Conservation (phyloP, 2,888 invertebrate species). For the Plebejus argus region DNA sequence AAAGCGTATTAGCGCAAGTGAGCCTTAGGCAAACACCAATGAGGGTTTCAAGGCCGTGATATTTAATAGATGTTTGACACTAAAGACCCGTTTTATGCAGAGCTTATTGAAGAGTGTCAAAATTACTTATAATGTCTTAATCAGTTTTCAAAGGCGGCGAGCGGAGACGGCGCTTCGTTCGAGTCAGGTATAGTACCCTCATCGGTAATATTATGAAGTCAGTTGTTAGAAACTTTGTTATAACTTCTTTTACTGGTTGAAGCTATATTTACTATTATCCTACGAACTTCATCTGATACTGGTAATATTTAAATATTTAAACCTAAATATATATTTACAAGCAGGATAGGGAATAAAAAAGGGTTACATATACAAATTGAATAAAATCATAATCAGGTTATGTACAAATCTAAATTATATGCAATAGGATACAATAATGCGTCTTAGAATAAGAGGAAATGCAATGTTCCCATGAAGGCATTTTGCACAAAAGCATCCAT, state of each 20-base stretch:
- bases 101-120: too few relatives aligned
- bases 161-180: too few relatives aligned
- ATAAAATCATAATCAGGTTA: neutral
- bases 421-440: conserved; percentile 8
- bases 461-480: neutral
- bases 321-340: neutral
- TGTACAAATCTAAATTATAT: neutral
- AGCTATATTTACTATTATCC: neutral
- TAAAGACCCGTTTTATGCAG: too few relatives aligned
- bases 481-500: neutral
- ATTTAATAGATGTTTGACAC: too few relatives aligned
- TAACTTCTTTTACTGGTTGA: neutral
- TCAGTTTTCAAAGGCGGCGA: too few relatives aligned
- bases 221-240: neutral
- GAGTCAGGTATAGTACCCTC: neutral
- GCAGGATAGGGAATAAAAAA: neutral
- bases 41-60: too few relatives aligned
- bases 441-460: neutral
- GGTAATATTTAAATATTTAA: neutral
- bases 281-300: neutral
- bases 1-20: too few relatives aligned
- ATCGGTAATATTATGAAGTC: neutral
- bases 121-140: too few relatives aligned
- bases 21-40: too few relatives aligned
- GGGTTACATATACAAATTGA: neutral